Percentiles rank a stretch among this genome's conserved stretches.
These are phyloP conservation scores for Danaus melanippus DNA, from an alignment of 1,140 invertebrate genomes.

Conservation along the genomic window DNA sequence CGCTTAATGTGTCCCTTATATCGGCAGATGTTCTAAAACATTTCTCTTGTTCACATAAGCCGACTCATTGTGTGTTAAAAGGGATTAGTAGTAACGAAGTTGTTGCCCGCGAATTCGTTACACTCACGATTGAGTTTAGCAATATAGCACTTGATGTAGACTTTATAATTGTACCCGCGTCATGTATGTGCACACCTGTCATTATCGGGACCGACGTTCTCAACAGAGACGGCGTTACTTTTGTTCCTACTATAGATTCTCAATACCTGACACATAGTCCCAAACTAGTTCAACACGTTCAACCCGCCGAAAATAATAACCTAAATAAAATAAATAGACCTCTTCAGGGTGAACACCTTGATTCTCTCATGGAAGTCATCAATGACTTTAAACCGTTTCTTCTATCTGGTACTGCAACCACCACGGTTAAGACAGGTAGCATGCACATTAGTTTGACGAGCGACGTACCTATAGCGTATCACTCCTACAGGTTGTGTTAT, in stretches of 20 bases:
- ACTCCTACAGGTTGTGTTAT: too few species aligned
- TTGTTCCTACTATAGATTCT: conserved; percentile 20
- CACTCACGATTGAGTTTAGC: conserved; percentile 24
- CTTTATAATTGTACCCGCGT: conserved; percentile 20
- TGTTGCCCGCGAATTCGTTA: conserved; percentile 15
- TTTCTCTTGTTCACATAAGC: conserved; percentile 18
- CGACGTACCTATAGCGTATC: too few species aligned
- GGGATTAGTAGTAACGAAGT: conserved; percentile 21
- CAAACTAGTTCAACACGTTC: conserved; percentile 1
- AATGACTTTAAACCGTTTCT: too few species aligned
- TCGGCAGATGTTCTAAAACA: conserved; percentile 22
- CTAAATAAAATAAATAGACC: conserved; percentile 8
- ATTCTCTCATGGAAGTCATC: conserved; percentile 5
- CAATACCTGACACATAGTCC: conserved; percentile 19
- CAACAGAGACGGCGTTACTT: conserved; percentile 26
- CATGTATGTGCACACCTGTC: conserved; percentile 22
- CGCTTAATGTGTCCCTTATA: conserved; percentile 24
- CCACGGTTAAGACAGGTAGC: too few species aligned
- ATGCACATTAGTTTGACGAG: too few species aligned
- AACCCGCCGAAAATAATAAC: neutral
- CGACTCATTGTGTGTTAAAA: conserved; percentile 18
- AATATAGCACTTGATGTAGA: conserved; percentile 32
- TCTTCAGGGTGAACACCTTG: conserved; percentile 9
- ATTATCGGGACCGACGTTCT: conserved; percentile 31
- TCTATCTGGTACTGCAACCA: too few species aligned